Percentiles rank a stretch among this genome's conserved stretches.
These are phyloP conservation scores for Polyodon spathula DNA, from an alignment of 2,113 vertebrate species.

Conservation along the genomic window DNA sequence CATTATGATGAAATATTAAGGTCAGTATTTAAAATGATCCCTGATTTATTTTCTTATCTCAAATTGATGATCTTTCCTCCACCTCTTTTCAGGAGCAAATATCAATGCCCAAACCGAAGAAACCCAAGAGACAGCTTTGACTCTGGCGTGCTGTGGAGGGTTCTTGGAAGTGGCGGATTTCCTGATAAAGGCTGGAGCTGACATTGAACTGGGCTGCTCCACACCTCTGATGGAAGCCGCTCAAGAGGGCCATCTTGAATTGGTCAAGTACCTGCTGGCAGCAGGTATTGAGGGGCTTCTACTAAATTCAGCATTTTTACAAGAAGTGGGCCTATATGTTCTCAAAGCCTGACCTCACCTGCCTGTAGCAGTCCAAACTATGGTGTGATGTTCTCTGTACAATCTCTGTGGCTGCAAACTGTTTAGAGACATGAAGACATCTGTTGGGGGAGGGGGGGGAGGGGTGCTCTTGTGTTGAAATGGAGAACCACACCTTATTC, in stretches of 20 bases:
- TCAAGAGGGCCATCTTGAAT: slow-evolving; percentile 92
- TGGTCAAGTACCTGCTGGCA: slow-evolving; percentile 93
- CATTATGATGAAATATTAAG: no score
- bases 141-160: slow-evolving; percentile 92
- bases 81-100: slow-evolving; percentile 73
- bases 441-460: not conserved
- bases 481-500: no score
- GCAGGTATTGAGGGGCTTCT: slow-evolving; percentile 61
- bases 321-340: no score
- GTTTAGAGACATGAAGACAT: no score
- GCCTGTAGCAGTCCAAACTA: no score
- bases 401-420: no score
- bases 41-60: not conserved
- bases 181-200: slow-evolving; percentile 93
- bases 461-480: not conserved
- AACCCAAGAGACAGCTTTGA: slow-evolving; percentile 94
- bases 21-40: not conserved
- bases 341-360: no score
- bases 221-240: slow-evolving; percentile 97
- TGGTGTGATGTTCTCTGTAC: no score
- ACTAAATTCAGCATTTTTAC: no score
- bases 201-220: slow-evolving; percentile 94
- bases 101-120: slow-evolving; percentile 98
- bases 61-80: accelerated
- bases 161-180: slow-evolving; percentile 97